Evolutionary conservation across 2,113 vertebrate genomes (phyloP), one percentile per base, ranked within the genome.

Genomic region (Elanus axillaris): DNA sequence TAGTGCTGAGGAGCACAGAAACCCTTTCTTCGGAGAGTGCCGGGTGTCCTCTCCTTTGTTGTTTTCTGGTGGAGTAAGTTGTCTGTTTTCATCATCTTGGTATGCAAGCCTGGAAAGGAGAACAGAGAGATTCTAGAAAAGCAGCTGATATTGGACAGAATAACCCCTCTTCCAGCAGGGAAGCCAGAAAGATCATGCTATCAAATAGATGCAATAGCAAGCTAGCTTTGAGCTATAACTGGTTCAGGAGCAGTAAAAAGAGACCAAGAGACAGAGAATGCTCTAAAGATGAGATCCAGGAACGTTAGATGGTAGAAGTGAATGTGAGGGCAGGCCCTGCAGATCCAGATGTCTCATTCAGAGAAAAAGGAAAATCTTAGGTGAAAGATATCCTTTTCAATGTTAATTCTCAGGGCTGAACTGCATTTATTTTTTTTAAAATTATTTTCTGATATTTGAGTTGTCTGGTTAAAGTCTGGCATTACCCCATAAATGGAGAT

Each of bases 61-160:
- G 75, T 98, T 98, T 94, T 99, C 98, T 84, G 99, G 98, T 32
- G 98, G 99, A 79, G 99, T 98, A 79, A 99, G 87, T 95, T 99
- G 99, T 97, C 99, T 99, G 93, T 98, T 99, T 95, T 99, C 98
- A 47, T 99, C 99, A 79, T 99, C 99, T 56, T 99, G 98, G 97
- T 99, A 99, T 69, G 99, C 98, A 32, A 99, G 98, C 98, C 99
- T 99, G 94, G 64, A 97, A 97, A 82, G 77, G 78, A 98, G 93
- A 96, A 87, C 16, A 87, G 86, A 81, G 16, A 10, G n/a, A 25
- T 69, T 79, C 73, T 74, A 86, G 82, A 48, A 83, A 85, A 91
- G 55, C 38, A 77, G 34, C 12, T 67, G 71, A 15, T 64, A 34
- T 1, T 16, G 36, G 58, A 21, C 59, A 83, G 50, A 64, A 64